A percentile compares a stretch with the other conserved stretches of the same genome.
These are phyloP conservation scores for Gymnodraco acuticeps DNA, from an alignment of 2,797 vertebrate genomes.

Conservation along the genomic window DNA sequence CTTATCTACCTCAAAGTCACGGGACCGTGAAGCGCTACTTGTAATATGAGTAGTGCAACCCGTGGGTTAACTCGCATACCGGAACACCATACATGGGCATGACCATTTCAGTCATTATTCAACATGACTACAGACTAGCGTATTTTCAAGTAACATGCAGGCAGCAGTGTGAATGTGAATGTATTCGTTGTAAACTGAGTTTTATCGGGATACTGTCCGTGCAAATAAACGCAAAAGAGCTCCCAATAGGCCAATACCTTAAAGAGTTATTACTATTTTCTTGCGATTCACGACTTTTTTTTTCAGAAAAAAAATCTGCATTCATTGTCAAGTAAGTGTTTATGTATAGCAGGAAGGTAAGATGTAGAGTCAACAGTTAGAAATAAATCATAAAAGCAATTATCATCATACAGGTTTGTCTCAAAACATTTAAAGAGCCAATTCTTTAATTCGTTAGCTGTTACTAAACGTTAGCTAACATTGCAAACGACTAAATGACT, in stretches of 20 bases:
- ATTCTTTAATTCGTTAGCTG: neutral
- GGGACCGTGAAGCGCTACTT: slow-evolving; percentile 11
- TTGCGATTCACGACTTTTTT: neutral
- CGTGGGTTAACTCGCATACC: slow-evolving; percentile 48
- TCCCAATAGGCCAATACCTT: rapidly evolving
- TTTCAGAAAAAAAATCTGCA: too few species aligned
- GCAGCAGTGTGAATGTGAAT: rapidly evolving
- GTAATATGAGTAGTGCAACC: slow-evolving; percentile 8
- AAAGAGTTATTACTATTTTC: too few species aligned
- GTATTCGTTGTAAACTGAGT: rapidly evolving
- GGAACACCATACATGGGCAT: slow-evolving; percentile 52
- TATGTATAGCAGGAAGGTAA: neutral
- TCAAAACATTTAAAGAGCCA: neutral
- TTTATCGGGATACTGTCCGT: rapidly evolving
- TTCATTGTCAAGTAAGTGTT: rapidly evolving
- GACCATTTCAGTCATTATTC: slow-evolving; percentile 13
- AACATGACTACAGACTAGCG: neutral
- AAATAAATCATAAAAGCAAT: neutral
- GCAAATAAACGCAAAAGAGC: rapidly evolving
- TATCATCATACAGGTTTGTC: rapidly evolving
- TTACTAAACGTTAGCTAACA: neutral
- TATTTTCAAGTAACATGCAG: neutral
- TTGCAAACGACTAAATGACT: rapidly evolving
- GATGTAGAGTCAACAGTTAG: neutral
- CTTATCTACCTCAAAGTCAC: slow-evolving; percentile 54